phyloP scores from a whole-genome alignment of 2,797 vertebrate species.

The Melanotaenia boesemani region DNA sequence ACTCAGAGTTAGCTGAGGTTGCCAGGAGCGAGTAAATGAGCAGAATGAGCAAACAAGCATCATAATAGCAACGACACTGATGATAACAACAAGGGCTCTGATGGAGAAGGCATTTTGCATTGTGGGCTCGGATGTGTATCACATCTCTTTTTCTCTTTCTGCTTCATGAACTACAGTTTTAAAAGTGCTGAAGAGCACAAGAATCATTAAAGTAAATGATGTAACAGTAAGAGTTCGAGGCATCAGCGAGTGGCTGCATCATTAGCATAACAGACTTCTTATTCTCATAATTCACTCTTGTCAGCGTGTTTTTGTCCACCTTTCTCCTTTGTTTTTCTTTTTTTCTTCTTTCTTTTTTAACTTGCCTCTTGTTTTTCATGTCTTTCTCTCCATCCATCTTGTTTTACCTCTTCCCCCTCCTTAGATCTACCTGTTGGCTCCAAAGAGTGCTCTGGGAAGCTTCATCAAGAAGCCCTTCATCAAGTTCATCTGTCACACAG shows the following conservation, averaged over 20 bases:
- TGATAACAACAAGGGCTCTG: slow-evolving; percentile 7
- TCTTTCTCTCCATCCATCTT: background rate
- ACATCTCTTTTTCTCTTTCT: background rate
- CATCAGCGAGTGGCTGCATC: background rate
- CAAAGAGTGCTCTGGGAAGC: slow-evolving; percentile 93
- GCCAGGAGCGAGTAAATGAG: slow-evolving; percentile 38
- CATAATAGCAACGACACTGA: slow-evolving; percentile 10
- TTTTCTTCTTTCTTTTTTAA: no score
- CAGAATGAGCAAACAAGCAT: slow-evolving; percentile 34
- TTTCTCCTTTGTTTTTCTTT: background rate
- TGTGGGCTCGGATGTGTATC: no score
- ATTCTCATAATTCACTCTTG: background rate
- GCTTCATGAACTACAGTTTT: background rate
- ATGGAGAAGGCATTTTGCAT: background rate
- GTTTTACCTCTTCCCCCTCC: no score
- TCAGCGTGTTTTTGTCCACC: background rate
- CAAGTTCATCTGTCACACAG: slow-evolving; percentile 99
- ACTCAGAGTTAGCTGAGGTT: slow-evolving; percentile 17
- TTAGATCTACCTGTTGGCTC: slow-evolving; percentile 92
- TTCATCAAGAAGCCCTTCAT: slow-evolving; percentile 99
- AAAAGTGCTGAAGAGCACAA: no score
- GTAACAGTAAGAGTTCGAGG: background rate
- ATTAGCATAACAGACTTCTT: background rate
- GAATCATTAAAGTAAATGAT: background rate
- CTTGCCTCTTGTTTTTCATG: no score